Evolutionary conservation across 1,140 invertebrate species (phyloP).

Genomic region (Meloidogyne chitwoodi): DNA sequence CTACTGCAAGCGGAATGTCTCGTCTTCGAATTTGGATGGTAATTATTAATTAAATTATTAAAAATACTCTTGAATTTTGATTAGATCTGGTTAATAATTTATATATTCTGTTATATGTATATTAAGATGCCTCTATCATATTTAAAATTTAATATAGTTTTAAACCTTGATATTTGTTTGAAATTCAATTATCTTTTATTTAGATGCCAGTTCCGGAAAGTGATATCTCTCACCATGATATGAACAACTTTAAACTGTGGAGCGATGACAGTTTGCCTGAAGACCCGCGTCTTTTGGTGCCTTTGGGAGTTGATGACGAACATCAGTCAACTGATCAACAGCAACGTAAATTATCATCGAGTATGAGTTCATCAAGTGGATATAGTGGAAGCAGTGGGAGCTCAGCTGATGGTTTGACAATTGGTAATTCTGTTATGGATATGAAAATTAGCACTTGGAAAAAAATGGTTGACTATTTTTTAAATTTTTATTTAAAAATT

Average conservation of each 20-base stretch:
- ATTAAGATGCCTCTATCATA: too few relatives aligned
- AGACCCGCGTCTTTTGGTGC: background rate
- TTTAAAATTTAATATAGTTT: too few relatives aligned
- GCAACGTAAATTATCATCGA: background rate
- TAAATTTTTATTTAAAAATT: background rate
- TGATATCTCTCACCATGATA: background rate
- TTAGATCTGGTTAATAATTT: too few relatives aligned
- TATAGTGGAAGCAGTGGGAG: constrained; percentile 8
- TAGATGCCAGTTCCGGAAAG: background rate
- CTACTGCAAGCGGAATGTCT: constrained; percentile 1
- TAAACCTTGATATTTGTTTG: too few relatives aligned
- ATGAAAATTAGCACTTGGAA: constrained; percentile 15
- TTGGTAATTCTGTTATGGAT: background rate
- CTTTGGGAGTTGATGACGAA: background rate
- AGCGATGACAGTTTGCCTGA: background rate
- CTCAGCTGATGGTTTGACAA: background rate
- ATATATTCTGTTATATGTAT: too few relatives aligned
- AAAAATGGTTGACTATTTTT: background rate
- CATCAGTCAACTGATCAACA: background rate
- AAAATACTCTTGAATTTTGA: too few relatives aligned
- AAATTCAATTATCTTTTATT: too few relatives aligned
- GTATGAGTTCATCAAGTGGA: background rate
- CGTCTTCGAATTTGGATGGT: constrained; percentile 21
- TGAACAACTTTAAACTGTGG: constrained; percentile 11
- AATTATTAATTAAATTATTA: too few relatives aligned